Evolutionary conservation across 53 echinoderm and acorn worm species (phyloP).

Genomic region (Patiria pectinifera): DNA sequence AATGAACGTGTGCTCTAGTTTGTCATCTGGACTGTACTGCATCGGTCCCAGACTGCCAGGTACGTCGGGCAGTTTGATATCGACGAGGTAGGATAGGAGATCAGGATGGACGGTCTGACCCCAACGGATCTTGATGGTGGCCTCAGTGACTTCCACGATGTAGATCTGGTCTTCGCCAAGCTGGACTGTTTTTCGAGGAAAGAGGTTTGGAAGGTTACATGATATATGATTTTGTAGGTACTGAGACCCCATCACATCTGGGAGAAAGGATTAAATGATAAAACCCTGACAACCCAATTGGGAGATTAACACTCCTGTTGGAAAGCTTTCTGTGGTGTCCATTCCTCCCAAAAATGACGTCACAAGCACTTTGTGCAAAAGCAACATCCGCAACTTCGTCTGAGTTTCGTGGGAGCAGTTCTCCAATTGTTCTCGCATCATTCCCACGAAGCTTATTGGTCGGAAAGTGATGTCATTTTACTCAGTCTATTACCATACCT

Average conservation of each 20-base stretch:
- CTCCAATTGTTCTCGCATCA: no score
- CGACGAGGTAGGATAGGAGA: conserved; percentile 11
- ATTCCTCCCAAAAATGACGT: no score
- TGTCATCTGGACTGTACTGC: not conserved
- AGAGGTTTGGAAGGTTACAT: not conserved
- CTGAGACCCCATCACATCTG: no score
- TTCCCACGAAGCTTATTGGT: no score
- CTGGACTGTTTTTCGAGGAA: not conserved
- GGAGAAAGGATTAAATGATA: no score
- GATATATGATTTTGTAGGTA: not conserved
- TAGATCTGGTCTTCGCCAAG: conserved; percentile 33
- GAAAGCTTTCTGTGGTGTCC: no score
- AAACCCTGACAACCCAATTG: no score
- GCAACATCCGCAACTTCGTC: no score
- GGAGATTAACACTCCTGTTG: no score
- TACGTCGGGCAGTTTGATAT: conserved; percentile 15
- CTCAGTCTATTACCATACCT: not conserved
- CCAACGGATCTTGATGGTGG: conserved; percentile 47
- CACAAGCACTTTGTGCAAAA: no score
- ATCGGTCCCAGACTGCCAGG: no score
- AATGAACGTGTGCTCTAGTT: conserved; percentile 38
- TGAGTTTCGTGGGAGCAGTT: no score
- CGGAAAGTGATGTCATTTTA: not conserved
- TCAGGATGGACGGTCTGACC: conserved; percentile 4
- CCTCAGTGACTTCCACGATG: conserved; percentile 44